Percentiles rank a stretch among this genome's conserved stretches.
phyloP scores from a whole-genome alignment of 2,888 invertebrate genomes.

The Mythimna loreyi region DNA sequence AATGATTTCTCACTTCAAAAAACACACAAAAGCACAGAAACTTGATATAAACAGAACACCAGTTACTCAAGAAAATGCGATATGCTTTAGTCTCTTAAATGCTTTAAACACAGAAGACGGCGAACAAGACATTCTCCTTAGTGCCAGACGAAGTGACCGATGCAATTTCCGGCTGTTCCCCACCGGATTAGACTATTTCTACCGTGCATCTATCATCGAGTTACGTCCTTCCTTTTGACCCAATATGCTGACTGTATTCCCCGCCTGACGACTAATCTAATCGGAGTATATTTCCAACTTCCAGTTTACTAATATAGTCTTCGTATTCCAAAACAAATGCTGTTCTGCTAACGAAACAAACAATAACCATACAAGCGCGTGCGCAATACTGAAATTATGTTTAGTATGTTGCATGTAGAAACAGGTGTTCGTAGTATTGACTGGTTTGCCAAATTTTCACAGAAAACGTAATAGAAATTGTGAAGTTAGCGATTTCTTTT shows the following conservation, averaged over 20 bases:
- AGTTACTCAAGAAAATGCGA: slow-evolving; percentile 2
- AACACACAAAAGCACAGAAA: not conserved
- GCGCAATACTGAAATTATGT: slow-evolving; percentile 24
- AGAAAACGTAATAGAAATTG: slow-evolving; percentile 12
- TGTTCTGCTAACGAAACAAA: slow-evolving; percentile 45
- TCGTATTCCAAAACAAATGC: slow-evolving; percentile 39
- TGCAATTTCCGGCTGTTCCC: slow-evolving; percentile 58
- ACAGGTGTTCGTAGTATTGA: slow-evolving; percentile 41
- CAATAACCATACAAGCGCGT: slow-evolving; percentile 28
- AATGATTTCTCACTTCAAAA: no score
- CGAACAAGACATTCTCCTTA: slow-evolving; percentile 35
- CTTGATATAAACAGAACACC: not conserved
- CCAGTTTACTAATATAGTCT: slow-evolving; percentile 38
- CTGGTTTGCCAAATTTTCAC: slow-evolving; percentile 19
- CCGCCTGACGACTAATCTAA: slow-evolving; percentile 18
- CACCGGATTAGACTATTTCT: slow-evolving; percentile 60
- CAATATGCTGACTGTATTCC: slow-evolving; percentile 38
- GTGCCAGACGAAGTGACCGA: slow-evolving; percentile 55
- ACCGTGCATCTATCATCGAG: slow-evolving; percentile 55
- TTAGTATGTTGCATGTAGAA: slow-evolving; percentile 17
- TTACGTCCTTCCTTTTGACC: slow-evolving; percentile 61
- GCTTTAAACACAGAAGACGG: slow-evolving; percentile 18
- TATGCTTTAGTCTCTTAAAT: slow-evolving; percentile 12
- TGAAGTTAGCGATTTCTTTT: slow-evolving; percentile 2
- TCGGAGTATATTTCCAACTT: slow-evolving; percentile 32